Evolutionary conservation across 1,140 invertebrate species (phyloP).

Genomic region (Tetramorium alpestre): DNA sequence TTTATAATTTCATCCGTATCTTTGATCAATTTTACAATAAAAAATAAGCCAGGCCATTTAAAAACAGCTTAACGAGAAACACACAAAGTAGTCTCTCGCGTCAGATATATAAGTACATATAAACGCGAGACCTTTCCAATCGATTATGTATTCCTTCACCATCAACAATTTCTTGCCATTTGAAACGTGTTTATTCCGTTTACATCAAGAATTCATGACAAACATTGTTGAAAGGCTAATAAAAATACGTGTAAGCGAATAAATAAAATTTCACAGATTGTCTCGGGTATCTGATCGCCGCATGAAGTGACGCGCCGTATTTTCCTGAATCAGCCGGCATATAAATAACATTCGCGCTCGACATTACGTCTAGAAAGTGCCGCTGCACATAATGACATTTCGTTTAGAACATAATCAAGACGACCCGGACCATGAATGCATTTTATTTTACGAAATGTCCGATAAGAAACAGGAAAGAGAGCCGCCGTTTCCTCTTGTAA

Average conservation of each 20-base stretch:
- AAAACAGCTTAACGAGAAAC: not conserved
- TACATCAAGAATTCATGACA: not conserved
- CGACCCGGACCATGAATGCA: not conserved
- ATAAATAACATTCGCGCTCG: slow-evolving; percentile 43
- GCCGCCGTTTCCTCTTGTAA: not conserved
- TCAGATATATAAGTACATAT: not conserved
- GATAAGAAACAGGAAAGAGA: not conserved
- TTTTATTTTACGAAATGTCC: slow-evolving; percentile 27
- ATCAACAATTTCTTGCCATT: slow-evolving; percentile 22
- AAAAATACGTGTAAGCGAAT: slow-evolving; percentile 5
- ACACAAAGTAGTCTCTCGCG: not conserved
- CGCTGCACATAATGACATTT: not conserved
- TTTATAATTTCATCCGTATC: not conserved
- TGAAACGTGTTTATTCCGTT: slow-evolving; percentile 2
- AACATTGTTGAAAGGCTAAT: not conserved
- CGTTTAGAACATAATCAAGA: slow-evolving; percentile 19
- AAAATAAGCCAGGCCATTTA: not conserved
- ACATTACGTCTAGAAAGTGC: slow-evolving; percentile 33
- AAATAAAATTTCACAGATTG: slow-evolving; percentile 17
- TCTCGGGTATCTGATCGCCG: not conserved
- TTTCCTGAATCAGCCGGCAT: slow-evolving; percentile 15
- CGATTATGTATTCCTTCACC: slow-evolving; percentile 3
- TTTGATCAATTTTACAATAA: not conserved
- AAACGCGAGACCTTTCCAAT: slow-evolving; percentile 3
- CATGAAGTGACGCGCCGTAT: not conserved